phyloP scores from a whole-genome alignment of 53 echinoderm and acorn worm genomes.

The Luidia sarsii region DNA sequence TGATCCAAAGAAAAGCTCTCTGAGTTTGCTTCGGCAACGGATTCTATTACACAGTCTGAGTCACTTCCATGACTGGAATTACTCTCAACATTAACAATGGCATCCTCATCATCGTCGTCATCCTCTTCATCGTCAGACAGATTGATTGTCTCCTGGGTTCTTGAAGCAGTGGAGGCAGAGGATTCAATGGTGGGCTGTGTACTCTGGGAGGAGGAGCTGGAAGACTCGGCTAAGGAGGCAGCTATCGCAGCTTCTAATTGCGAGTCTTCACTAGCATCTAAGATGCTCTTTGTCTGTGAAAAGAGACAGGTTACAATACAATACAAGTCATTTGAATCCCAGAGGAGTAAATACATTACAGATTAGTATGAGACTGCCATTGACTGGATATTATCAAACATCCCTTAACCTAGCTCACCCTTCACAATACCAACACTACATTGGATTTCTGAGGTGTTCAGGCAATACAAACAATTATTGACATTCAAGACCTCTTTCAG shows the following conservation, averaged over 20 bases:
- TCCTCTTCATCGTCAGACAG: constrained; percentile 51
- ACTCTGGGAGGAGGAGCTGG: neutral
- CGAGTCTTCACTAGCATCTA: constrained; percentile 93
- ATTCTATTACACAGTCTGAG: constrained; percentile 38
- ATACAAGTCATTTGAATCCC: too few relatives aligned
- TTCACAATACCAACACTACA: too few relatives aligned
- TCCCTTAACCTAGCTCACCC: too few relatives aligned
- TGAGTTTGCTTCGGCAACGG: neutral
- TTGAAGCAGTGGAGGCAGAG: neutral
- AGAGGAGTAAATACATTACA: too few relatives aligned
- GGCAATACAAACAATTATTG: too few relatives aligned
- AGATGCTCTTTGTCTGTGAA: constrained; percentile 64
- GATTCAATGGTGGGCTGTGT: constrained; percentile 26
- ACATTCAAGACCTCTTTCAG: too few relatives aligned
- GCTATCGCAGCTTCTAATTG: constrained; percentile 96
- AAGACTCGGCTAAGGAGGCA: constrained; percentile 85
- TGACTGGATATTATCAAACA: too few relatives aligned
- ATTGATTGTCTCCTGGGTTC: constrained; percentile 16
- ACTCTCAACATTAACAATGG: constrained; percentile 56
- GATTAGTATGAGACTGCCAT: too few relatives aligned
- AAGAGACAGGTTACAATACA: too few relatives aligned
- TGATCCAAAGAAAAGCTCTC: neutral
- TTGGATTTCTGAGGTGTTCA: too few relatives aligned
- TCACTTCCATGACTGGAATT: constrained; percentile 36
- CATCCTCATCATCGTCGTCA: constrained; percentile 48